Conservation (phyloP, 1,140 invertebrate species). For the Panagrolaimus sp. region DNA sequence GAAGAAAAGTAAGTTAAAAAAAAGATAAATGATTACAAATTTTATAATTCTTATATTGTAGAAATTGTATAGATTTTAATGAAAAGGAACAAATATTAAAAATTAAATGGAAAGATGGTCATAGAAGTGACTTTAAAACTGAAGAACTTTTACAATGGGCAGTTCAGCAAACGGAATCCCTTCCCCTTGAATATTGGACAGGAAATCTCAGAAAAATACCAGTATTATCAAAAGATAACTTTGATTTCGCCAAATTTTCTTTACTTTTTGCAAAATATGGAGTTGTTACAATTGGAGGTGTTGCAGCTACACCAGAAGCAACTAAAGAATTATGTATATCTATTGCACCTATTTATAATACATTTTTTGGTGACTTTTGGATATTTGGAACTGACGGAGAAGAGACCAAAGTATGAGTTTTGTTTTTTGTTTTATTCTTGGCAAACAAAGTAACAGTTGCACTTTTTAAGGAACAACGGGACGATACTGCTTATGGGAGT, state of each 20-base stretch:
- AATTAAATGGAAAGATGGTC: slow-evolving; percentile 29
- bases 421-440: neutral
- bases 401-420: slow-evolving; percentile 15
- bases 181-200: neutral
- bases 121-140: slow-evolving; percentile 25
- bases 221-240: slow-evolving; percentile 29
- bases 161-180: slow-evolving; percentile 22
- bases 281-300: slow-evolving; percentile 40
- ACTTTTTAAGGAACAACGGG: slow-evolving; percentile 50
- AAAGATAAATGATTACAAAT: neutral
- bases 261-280: slow-evolving; percentile 42
- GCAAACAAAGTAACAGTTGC: neutral
- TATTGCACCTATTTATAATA: slow-evolving; percentile 46
- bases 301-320: slow-evolving; percentile 38
- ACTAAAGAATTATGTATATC: slow-evolving; percentile 42
- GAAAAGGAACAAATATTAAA: slow-evolving; percentile 22
- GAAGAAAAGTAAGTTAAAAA: neutral
- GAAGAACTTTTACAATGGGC: slow-evolving; percentile 35
- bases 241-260: slow-evolving; percentile 29
- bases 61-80: slow-evolving; percentile 31
- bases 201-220: slow-evolving; percentile 16
- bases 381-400: slow-evolving; percentile 35
- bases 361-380: slow-evolving; percentile 53
- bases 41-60: slow-evolving; percentile 20
- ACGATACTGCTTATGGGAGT: slow-evolving; percentile 68